These are phyloP conservation scores for Alectura lathami DNA, from an alignment of 2,113 vertebrate genomes.

Conservation along the genomic window DNA sequence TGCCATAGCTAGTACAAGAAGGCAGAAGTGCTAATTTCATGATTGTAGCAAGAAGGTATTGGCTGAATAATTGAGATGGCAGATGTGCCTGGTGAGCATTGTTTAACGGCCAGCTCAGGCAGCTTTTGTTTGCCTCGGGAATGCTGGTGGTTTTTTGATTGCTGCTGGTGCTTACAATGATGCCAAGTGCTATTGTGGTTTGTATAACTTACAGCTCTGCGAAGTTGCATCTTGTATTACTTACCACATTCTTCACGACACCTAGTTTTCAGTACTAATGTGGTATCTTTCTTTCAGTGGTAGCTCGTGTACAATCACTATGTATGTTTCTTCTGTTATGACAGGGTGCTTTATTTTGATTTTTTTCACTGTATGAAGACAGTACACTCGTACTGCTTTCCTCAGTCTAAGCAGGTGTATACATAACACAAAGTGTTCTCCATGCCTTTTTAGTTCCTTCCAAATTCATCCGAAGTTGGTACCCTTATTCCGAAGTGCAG, in stretches of 20 bases:
- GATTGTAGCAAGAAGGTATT: not conserved
- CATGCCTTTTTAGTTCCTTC: not conserved
- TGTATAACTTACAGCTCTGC: not conserved
- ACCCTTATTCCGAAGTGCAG: not conserved
- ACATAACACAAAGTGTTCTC: not conserved
- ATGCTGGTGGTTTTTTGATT: not conserved
- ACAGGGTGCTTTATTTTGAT: not conserved
- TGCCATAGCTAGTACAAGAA: not conserved
- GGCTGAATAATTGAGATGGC: not conserved
- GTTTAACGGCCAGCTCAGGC: not conserved
- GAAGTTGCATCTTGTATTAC: not conserved
- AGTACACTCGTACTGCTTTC: not conserved
- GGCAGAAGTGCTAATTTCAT: not conserved
- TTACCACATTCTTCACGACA: not conserved
- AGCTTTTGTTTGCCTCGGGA: not conserved
- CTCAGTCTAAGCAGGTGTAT: no score
- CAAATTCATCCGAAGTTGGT: no score
- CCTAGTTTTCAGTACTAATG: not conserved
- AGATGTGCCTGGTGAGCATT: not conserved
- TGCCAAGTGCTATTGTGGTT: not conserved
- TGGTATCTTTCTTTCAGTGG: not conserved
- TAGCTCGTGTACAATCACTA: not conserved
- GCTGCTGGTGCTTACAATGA: not conserved
- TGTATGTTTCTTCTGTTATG: not conserved
- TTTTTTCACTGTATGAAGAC: not conserved